A percentile compares a stretch with the other conserved stretches of the same genome.
phyloP scores from a whole-genome alignment of 1,140 invertebrate species.

The Pachypeltis micranthus region DNA sequence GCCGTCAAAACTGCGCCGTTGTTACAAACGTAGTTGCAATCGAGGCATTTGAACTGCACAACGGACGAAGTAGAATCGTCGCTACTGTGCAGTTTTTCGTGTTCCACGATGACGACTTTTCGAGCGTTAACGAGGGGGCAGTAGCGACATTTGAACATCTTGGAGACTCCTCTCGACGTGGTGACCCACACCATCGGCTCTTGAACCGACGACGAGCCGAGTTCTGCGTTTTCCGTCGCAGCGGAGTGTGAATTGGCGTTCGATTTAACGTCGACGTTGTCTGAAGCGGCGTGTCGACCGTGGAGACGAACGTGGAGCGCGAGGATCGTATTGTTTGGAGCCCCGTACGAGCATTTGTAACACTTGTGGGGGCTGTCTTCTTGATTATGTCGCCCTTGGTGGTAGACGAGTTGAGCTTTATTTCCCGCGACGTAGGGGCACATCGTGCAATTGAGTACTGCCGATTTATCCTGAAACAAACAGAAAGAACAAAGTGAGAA shows the following conservation, averaged over 20 bases:
- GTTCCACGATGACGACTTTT: slow-evolving; percentile 68
- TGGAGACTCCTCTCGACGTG: slow-evolving; percentile 52
- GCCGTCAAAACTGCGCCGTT: slow-evolving; percentile 59
- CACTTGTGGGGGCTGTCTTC: slow-evolving; percentile 13
- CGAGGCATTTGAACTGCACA: slow-evolving; percentile 43
- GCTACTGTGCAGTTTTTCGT: slow-evolving; percentile 70
- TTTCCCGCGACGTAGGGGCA: slow-evolving; percentile 73
- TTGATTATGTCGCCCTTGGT: slow-evolving; percentile 58
- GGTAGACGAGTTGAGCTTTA: slow-evolving; percentile 69
- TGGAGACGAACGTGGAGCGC: slow-evolving; percentile 19
- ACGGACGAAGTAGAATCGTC: slow-evolving; percentile 35
- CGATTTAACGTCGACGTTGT: neutral
- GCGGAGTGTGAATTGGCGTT: slow-evolving; percentile 5
- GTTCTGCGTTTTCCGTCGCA: slow-evolving; percentile 16
- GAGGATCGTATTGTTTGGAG: slow-evolving; percentile 18
- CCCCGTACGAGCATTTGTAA: slow-evolving; percentile 16
- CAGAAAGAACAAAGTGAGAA: too few species aligned
- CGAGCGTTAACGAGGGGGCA: slow-evolving; percentile 71
- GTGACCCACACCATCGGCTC: slow-evolving; percentile 61
- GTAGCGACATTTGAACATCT: slow-evolving; percentile 73
- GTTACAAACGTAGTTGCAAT: slow-evolving; percentile 71
- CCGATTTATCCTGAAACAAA: neutral
- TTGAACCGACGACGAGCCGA: slow-evolving; percentile 31
- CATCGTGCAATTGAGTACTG: slow-evolving; percentile 40
- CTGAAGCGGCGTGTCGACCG: neutral